These are phyloP conservation scores for Drosophila carrolli DNA, from an alignment of 1,140 invertebrate genomes.

Conservation along the genomic window DNA sequence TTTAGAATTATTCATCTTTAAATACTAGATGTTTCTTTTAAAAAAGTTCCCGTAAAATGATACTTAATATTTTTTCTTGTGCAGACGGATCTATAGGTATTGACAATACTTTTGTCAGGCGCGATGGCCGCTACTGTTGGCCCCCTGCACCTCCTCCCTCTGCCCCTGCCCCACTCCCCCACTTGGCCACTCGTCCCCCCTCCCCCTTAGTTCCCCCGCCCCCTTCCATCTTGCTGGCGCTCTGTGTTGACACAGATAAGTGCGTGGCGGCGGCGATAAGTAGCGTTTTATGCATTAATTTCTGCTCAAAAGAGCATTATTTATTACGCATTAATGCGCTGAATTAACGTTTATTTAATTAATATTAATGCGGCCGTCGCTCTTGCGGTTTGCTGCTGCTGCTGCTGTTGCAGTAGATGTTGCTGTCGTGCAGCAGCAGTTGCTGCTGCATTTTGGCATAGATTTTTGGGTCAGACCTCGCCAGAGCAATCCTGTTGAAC, in stretches of 20 bases:
- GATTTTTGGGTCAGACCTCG: slow-evolving; percentile 17
- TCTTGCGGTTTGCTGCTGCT: slow-evolving; percentile 1
- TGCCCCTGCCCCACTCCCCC: slow-evolving; percentile 6
- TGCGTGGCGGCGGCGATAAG: slow-evolving; percentile 76
- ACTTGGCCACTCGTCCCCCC: neutral
- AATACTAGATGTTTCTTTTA: no score
- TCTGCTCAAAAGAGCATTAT: slow-evolving; percentile 80
- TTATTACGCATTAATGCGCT: slow-evolving; percentile 82
- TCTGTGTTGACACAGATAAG: slow-evolving; percentile 84
- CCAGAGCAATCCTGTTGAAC: neutral
- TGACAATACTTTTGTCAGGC: slow-evolving; percentile 78
- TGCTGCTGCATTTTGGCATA: slow-evolving; percentile 24
- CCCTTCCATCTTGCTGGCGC: slow-evolving; percentile 30
- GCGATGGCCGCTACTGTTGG: slow-evolving; percentile 20
- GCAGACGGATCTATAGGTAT: slow-evolving; percentile 73
- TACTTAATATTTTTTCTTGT: neutral
- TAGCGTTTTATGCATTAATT: slow-evolving; percentile 83
- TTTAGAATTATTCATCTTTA: no score
- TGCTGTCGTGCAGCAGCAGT: slow-evolving; percentile 14
- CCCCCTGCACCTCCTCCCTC: neutral
- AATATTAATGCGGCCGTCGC: slow-evolving; percentile 77
- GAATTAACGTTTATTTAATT: slow-evolving; percentile 84
- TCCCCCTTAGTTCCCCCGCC: neutral
- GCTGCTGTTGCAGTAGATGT: slow-evolving; percentile 17
- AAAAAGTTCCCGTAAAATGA: no score